Base-by-base conservation (phyloP, 2,888 invertebrate genomes). In the Papilio protenor region DNA sequence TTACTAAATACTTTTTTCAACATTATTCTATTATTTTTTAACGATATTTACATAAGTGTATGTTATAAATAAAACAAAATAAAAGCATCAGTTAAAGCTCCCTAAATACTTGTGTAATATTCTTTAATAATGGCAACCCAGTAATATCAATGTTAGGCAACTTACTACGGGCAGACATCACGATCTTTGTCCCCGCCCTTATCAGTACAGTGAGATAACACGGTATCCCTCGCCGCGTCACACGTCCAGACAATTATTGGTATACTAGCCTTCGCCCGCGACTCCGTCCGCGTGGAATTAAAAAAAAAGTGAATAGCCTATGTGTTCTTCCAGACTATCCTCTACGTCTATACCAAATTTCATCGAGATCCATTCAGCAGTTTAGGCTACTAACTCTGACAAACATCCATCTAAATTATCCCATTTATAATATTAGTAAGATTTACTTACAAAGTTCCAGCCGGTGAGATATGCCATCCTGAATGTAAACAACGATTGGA, bases 381-480 rank as follows among this genome's bases (percentile, higher is more conserved):
- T 40, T 40, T n/a, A n/a, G n/a, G n/a, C n/a, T n/a, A n/a, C n/a
- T n/a, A n/a, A n/a, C n/a, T n/a, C n/a, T n/a, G n/a, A n/a, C n/a
- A n/a, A n/a, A n/a, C n/a, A n/a, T n/a, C n/a, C n/a, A n/a, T n/a
- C n/a, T n/a, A n/a, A n/a, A n/a, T n/a, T n/a, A n/a, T n/a, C n/a
- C n/a, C n/a, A n/a, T n/a, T n/a, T n/a, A n/a, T n/a, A n/a, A n/a
- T n/a, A n/a, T n/a, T n/a, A 76, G 1, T 16, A 45, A 69, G 72
- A 21, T 75, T 70, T 87, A 93, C 93, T 94, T 71, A 94, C 93
- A 81, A 93, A 91, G 85, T 90, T 93, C 93, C 93, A 94, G 14
- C 93, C 93, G 21, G 93, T 94, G 0, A 93, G 77, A 59, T 88
- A 91, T 2, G 85, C 92, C 12, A 81, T 75, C 1, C 87, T 82